Evolutionary conservation across 1,140 invertebrate species (phyloP), one percentile per base, ranked within the genome.

Genomic region (Zaprionus capensis): DNA sequence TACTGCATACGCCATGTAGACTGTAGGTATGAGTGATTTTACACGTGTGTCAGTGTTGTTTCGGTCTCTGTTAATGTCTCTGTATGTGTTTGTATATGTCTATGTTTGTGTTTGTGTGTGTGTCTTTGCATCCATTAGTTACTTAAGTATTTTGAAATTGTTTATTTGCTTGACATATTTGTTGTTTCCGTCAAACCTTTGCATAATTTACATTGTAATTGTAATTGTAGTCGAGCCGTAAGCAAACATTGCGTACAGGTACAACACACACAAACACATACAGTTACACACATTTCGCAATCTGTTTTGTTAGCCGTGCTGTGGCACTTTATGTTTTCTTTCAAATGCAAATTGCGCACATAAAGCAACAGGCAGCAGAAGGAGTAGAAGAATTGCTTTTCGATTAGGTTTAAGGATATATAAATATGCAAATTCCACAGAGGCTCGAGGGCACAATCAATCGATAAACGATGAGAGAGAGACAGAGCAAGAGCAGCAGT

Each of bases 321-420:
- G n/a, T 65, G 51, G 24, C 38, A 71, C 41, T 65, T 72, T 26
- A 61, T 67, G 63, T 57, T 76, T 71, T 71, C 31, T 65, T 76
- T 58, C 26, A 75, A 49, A 64, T 75, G 53, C 72, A 71, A 75
- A 71, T 71, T 58, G 26, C 34, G n/a, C 51, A 65, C 44, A 64
- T 59, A 44, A 53, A 36, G 38, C 56, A 58, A 68, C 51, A 70
- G 24, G 41, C 9, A 24, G 5, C 4, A 24, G 28, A 57, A 34
- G 31, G 31, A 34, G 31, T 3, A 31, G 28, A 28, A 22, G 41
- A 55, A 31, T 73, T 61, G 56, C 22, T 9, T 51, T 59, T 59
- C 66, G 44, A 44, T 46, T 44, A 57, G 53, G 11, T 44, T 58
- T 61, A 28, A n/a, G 31, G 38, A 59, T 58, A 31, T 72, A 34